Conservation (phyloP, 2,888 invertebrate genomes). For the Scelioninae gen. 2 region DNA sequence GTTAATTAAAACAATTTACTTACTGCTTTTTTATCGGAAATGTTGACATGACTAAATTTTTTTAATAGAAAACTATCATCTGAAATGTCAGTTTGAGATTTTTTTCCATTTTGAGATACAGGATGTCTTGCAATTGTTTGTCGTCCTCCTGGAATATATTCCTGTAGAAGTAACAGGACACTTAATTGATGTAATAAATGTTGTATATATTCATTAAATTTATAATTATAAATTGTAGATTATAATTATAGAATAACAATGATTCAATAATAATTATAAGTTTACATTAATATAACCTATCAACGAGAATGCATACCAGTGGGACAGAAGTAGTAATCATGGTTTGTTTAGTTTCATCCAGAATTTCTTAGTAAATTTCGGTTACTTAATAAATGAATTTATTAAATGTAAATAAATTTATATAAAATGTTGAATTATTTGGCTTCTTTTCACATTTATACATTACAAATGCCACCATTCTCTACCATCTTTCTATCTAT, state of each 20-base stretch:
- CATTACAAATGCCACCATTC: constrained; percentile 16
- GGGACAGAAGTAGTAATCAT: constrained; percentile 95
- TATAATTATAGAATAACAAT: background rate
- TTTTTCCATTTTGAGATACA: constrained; percentile 78
- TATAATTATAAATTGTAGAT: too few species aligned
- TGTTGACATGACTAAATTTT: constrained; percentile 86
- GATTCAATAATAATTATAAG: background rate
- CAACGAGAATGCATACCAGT: constrained; percentile 80
- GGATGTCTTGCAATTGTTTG: constrained; percentile 87
- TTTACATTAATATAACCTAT: constrained; percentile 28
- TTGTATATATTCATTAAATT: background rate
- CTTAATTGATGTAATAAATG: background rate
- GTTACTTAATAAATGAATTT: background rate
- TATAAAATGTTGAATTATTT: constrained; percentile 2
- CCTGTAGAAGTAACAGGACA: constrained; percentile 76
- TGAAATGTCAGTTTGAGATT: constrained; percentile 74
- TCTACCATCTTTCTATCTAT: background rate
- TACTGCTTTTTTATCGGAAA: constrained; percentile 77
- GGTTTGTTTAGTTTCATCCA: constrained; percentile 89
- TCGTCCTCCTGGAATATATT: constrained; percentile 92
- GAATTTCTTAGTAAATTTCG: constrained; percentile 80
- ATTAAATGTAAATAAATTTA: background rate
- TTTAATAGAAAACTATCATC: constrained; percentile 83
- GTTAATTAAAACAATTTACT: too few species aligned
- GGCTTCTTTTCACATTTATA: constrained; percentile 7